phyloP scores from a whole-genome alignment of 2,888 invertebrate species.

The Epirrhoe alternata region DNA sequence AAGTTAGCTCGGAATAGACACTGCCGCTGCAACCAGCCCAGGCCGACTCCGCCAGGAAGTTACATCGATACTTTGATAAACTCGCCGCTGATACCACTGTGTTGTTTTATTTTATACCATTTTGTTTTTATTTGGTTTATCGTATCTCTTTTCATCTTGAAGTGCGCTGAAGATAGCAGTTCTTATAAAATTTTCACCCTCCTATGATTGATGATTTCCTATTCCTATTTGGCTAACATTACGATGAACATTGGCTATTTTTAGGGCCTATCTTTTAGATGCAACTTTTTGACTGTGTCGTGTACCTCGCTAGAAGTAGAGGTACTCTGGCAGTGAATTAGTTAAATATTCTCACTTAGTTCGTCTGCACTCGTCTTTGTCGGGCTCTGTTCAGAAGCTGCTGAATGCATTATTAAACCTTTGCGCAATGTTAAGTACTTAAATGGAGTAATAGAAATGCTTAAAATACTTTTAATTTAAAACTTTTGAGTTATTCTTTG shows the following conservation, averaged over 20 bases:
- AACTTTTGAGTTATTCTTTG: background rate
- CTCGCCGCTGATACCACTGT: too few relatives aligned
- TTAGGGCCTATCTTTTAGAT: background rate
- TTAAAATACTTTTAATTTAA: background rate
- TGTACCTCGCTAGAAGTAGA: background rate
- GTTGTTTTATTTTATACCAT: too few relatives aligned
- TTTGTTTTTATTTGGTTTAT: too few relatives aligned
- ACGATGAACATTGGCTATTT: too few relatives aligned
- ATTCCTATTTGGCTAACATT: too few relatives aligned
- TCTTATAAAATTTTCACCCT: too few relatives aligned
- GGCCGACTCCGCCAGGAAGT: background rate
- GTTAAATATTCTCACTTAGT: slow-evolving; percentile 8
- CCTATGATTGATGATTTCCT: too few relatives aligned
- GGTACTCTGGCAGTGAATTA: background rate
- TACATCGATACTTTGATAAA: too few relatives aligned
- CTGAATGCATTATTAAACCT: slow-evolving; percentile 11
- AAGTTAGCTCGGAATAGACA: slow-evolving; percentile 15
- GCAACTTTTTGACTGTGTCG: background rate
- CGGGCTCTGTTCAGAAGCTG: slow-evolving; percentile 2
- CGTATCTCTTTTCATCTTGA: too few relatives aligned
- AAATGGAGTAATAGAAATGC: background rate
- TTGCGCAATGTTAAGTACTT: background rate
- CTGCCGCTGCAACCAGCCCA: background rate
- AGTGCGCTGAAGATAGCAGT: too few relatives aligned
- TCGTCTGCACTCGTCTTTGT: slow-evolving; percentile 12